Percentiles rank a stretch among this genome's conserved stretches.
These are phyloP conservation scores for Hirundichthys speculiger DNA, from an alignment of 2,113 vertebrate genomes.

Conservation along the genomic window DNA sequence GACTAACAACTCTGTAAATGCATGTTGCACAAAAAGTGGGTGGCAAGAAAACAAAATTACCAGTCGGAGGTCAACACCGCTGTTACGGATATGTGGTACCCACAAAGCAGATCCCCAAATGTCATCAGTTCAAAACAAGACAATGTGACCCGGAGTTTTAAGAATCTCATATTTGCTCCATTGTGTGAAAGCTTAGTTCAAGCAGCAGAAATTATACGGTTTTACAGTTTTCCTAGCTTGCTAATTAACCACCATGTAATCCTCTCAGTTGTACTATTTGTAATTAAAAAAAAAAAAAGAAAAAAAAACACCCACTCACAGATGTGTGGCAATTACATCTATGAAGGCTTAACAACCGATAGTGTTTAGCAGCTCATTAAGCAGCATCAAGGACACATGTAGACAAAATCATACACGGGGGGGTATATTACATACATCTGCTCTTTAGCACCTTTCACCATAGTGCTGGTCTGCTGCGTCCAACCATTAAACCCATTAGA, in stretches of 20 bases:
- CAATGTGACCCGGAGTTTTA: conserved; percentile 2
- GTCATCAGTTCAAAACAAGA: neutral
- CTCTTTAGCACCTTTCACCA: conserved; percentile 59
- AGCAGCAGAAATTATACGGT: conserved; percentile 30
- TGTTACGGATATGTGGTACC: neutral
- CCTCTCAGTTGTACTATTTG: conserved; percentile 13
- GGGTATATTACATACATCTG: conserved; percentile 47
- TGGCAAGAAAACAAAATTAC: neutral
- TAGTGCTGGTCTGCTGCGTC: conserved; percentile 52
- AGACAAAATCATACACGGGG: conserved; percentile 9
- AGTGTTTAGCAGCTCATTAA: conserved; percentile 59
- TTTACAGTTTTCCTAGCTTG: conserved; percentile 14
- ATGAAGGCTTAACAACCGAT: conserved; percentile 31
- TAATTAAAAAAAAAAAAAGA: conserved; percentile 16
- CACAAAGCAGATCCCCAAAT: neutral
- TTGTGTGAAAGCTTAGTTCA: conserved; percentile 14
- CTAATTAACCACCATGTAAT: conserved; percentile 42
- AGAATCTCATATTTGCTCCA: conserved; percentile 40
- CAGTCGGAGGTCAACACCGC: neutral
- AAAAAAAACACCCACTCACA: conserved; percentile 10
- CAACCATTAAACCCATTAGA: conserved; percentile 75
- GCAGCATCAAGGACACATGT: conserved; percentile 30
- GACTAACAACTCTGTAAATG: conserved; percentile 47
- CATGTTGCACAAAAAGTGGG: no score
- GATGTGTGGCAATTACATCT: conserved; percentile 27